These are phyloP conservation scores for Drosophila lacteicornis DNA, from an alignment of 1,140 invertebrate species.

Conservation along the genomic window DNA sequence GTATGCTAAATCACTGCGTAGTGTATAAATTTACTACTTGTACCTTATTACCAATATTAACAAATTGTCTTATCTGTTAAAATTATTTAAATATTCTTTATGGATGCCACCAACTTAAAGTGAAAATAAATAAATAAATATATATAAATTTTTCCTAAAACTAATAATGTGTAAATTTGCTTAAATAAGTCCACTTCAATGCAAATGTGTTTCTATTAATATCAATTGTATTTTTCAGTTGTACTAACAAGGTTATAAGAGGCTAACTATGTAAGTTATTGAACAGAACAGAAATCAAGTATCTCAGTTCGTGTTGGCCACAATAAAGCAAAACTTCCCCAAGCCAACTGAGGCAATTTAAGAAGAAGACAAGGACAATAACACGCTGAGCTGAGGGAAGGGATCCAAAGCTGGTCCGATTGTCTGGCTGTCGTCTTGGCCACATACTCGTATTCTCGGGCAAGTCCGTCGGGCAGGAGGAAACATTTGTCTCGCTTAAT, in stretches of 20 bases:
- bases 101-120: no score
- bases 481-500: slow-evolving; percentile 83
- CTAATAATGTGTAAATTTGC: no score
- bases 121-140: no score
- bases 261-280: background rate
- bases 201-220: no score
- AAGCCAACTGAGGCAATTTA: slow-evolving; percentile 3
- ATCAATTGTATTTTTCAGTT: no score
- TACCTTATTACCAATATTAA: no score
- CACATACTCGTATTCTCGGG: slow-evolving; percentile 38
- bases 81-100: no score
- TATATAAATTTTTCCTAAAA: no score
- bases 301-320: slow-evolving; percentile 7
- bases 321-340: slow-evolving; percentile 34
- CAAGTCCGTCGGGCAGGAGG: slow-evolving; percentile 50
- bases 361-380: slow-evolving; percentile 17
- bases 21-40: background rate
- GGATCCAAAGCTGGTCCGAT: slow-evolving; percentile 32
- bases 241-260: no score
- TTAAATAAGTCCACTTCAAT: no score
- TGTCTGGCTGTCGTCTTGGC: slow-evolving; percentile 58
- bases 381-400: background rate
- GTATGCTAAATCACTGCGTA: background rate
- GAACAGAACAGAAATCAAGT: background rate
- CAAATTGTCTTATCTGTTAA: no score